phyloP scores from a whole-genome alignment of 2,797 vertebrate species.

The Carcharodon carcharias region DNA sequence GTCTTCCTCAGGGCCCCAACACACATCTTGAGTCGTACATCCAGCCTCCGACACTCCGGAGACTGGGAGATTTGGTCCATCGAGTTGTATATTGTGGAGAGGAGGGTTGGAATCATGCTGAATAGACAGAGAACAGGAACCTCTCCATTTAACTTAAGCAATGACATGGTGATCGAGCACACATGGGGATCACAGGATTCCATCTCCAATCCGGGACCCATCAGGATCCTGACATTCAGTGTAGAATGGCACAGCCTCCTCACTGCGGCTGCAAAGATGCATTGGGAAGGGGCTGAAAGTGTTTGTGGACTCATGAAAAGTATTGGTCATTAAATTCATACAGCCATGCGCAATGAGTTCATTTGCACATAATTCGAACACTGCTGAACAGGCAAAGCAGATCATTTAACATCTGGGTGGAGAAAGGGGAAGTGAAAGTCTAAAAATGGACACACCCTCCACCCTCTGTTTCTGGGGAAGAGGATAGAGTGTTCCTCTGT shows the following conservation, averaged over 20 bases:
- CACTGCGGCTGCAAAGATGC: no score
- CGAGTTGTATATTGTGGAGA: neutral
- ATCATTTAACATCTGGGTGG: neutral
- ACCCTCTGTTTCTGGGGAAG: rapidly evolving
- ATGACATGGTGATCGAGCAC: no score
- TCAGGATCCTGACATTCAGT: neutral
- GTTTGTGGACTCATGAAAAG: neutral
- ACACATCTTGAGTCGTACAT: no score
- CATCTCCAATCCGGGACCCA: neutral
- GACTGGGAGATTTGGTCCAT: neutral
- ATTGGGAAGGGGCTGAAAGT: neutral
- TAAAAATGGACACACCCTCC: neutral
- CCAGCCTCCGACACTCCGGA: no score
- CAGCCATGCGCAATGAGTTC: neutral
- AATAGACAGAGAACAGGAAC: neutral
- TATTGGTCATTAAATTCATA: neutral
- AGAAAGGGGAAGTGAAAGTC: neutral
- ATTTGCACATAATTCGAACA: no score
- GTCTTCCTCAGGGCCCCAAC: no score
- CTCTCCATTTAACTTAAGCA: neutral
- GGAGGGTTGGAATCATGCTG: neutral
- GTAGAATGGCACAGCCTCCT: no score
- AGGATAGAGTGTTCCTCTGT: neutral
- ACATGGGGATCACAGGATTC: neutral
- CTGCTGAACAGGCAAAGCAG: neutral